Base-by-base conservation (phyloP, 2,888 invertebrate species). In the Tipula confusa region DNA sequence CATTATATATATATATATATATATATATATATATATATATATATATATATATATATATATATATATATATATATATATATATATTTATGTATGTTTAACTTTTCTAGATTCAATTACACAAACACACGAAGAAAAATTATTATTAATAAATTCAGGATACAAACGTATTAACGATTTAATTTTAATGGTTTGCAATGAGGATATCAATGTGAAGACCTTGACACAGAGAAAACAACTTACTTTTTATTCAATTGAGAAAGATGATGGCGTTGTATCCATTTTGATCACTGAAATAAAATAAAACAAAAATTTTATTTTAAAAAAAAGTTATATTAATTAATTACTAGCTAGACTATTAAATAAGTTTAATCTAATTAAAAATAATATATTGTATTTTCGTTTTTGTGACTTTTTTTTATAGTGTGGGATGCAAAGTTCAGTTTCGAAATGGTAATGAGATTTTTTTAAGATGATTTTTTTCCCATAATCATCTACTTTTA, bases 61-160 rank as follows among this genome's bases (percentile, higher is more conserved):
- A n/a, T n/a, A n/a, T n/a, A n/a, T n/a, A n/a, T n/a, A n/a, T n/a
- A n/a, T n/a, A n/a, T n/a, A n/a, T n/a, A n/a, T n/a, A n/a, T n/a
- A n/a, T n/a, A n/a, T n/a, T n/a, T n/a, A n/a, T n/a, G n/a, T n/a
- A n/a, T 64, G 3, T 64, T 64, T 64, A 6, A 64, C 64, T 64
- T 64, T 64, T 64, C 64, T 64, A 18, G 64, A 64, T 64, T 64
- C 24, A 64, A 64, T 64, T 64, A 64, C 9, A 64, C 64, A 64
- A 64, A 64, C 64, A 64, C 64, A 64, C 24, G 64, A 18, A 64
- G 64, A 24, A 64, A 64, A 64, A 64, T 64, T 64, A 64, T 64
- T 64, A 24, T 64, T 64, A 64, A 64, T 64, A 64, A 64, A 64
- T 64, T 64, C 64, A 64, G 64, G 64, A 64, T 64, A 64, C 64